Evolutionary conservation across 2,888 invertebrate genomes (phyloP).

Genomic region (Papilio gigon): DNA sequence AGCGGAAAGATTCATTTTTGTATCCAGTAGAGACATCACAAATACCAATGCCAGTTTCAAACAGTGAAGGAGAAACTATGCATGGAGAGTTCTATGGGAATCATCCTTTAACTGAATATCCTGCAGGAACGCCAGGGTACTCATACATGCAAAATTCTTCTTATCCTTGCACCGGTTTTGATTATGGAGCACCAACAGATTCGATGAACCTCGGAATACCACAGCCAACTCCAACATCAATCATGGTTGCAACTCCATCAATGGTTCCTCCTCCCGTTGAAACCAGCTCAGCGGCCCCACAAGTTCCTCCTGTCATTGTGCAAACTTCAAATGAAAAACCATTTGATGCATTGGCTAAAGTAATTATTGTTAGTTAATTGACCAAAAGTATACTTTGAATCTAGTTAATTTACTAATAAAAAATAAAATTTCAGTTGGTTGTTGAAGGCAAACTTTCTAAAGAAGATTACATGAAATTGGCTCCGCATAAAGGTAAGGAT

Average conservation of each 20-base stretch:
- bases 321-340: conserved; percentile 47
- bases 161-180: conserved; percentile 54
- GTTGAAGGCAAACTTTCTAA: conserved; percentile 76
- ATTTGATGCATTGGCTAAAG: conserved; percentile 75
- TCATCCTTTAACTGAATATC: conserved; percentile 44
- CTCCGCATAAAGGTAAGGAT: conserved; percentile 71
- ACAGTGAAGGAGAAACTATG: conserved; percentile 27
- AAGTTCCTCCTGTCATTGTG: conserved; percentile 29
- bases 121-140: conserved; percentile 41
- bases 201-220: conserved; percentile 46
- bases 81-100: conserved; percentile 40
- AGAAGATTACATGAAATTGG: conserved; percentile 74
- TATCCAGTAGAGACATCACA: conserved; percentile 53
- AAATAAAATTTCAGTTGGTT: conserved; percentile 72
- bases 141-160: conserved; percentile 38
- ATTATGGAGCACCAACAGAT: conserved; percentile 53
- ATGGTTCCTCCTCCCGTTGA: conserved; percentile 56
- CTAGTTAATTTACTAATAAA: conserved; percentile 33
- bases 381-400: conserved; percentile 28
- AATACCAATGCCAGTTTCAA: background rate
- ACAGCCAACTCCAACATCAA: conserved; percentile 54
- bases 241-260: conserved; percentile 45
- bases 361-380: conserved; percentile 55
- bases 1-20: conserved; percentile 54
- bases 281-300: conserved; percentile 48